Evolutionary conservation across 1,140 invertebrate species (phyloP).

Genomic region (Caenorhabditis tropicalis): DNA sequence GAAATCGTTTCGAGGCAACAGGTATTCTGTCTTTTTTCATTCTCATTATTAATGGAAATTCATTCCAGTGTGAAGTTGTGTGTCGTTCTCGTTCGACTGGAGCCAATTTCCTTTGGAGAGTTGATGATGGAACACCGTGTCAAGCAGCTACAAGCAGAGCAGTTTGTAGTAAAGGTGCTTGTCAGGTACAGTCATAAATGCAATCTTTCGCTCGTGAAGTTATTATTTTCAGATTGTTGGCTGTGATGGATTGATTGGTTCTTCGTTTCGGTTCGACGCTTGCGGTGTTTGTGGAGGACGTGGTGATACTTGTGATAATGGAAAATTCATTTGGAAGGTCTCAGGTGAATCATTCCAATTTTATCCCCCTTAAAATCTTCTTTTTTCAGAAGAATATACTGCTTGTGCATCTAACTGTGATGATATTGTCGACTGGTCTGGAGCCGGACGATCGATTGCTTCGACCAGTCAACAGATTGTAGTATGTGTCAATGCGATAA

Average conservation of each 20-base stretch:
- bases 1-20: conserved; percentile 45
- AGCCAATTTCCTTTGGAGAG: conserved; percentile 55
- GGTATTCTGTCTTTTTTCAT: neutral
- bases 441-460: conserved; percentile 44
- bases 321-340: conserved; percentile 63
- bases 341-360: conserved; percentile 43
- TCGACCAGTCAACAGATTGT: conserved; percentile 58
- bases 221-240: conserved; percentile 56
- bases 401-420: conserved; percentile 65
- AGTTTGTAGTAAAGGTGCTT: conserved; percentile 50
- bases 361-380: neutral
- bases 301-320: conserved; percentile 60
- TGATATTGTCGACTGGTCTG: conserved; percentile 47
- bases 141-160: conserved; percentile 38
- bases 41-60: neutral
- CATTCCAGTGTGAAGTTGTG: conserved; percentile 51
- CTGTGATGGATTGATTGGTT: conserved; percentile 66
- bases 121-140: conserved; percentile 54
- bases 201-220: too few relatives aligned
- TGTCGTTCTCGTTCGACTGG: conserved; percentile 41
- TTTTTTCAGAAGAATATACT: conserved; percentile 59
- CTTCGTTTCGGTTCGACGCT: conserved; percentile 58
- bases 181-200: conserved; percentile 44
- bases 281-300: conserved; percentile 66
- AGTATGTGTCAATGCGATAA: conserved; percentile 65